phyloP scores from a whole-genome alignment of 2,888 invertebrate genomes.

The Beris chalybata region DNA sequence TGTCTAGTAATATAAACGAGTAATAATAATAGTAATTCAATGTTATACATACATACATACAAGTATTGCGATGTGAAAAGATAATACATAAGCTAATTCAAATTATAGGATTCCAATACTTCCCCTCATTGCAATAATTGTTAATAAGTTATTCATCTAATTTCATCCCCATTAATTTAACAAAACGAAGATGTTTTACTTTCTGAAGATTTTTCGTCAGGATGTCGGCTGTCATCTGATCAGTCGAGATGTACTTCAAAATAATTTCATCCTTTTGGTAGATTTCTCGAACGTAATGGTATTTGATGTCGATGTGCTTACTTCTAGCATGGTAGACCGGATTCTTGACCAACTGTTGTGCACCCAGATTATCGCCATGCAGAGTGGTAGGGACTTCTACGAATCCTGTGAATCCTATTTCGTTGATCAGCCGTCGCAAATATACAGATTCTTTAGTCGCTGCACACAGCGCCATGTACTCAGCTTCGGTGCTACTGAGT shows the following conservation, averaged over 20 bases:
- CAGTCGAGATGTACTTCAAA: constrained; percentile 31
- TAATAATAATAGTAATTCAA: too few species aligned
- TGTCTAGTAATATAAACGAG: too few species aligned
- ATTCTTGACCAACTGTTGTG: constrained; percentile 34
- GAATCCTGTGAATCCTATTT: constrained; percentile 19
- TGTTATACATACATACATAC: too few species aligned
- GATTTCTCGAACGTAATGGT: constrained; percentile 35
- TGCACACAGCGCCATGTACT: constrained; percentile 38
- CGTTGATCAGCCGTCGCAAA: constrained; percentile 20
- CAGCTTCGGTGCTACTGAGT: constrained; percentile 39
- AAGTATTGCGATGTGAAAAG: too few species aligned
- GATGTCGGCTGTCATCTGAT: background rate
- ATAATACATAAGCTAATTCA: too few species aligned
- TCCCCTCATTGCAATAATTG: too few species aligned
- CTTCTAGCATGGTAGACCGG: constrained; percentile 36
- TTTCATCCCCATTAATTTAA: too few species aligned
- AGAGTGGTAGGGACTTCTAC: constrained; percentile 14
- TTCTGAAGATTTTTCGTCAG: too few species aligned
- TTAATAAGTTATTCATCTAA: too few species aligned
- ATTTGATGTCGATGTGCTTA: constrained; percentile 37
- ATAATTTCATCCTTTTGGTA: constrained; percentile 18
- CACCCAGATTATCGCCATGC: constrained; percentile 35
- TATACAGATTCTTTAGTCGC: constrained; percentile 34
- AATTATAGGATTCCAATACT: too few species aligned
- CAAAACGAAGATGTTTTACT: too few species aligned